Conservation (phyloP, 2,113 vertebrate species). For the Sus scrofa region T2T-Sscrofa CM000815.6:118209001-118209500, state of each 20-base stretch:
- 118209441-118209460: not conserved
- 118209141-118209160: not conserved
- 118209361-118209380: not conserved
- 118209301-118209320: not conserved
- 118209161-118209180: not conserved
- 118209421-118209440: not conserved
- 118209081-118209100: not conserved
- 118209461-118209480: not conserved
- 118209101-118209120: not conserved
- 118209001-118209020: not conserved
- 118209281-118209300: not conserved
- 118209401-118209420: not conserved
- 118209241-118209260: not conserved
- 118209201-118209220: slow-evolving; percentile 6
- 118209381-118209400: not conserved
- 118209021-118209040: not conserved
- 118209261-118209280: not conserved
- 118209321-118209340: not conserved
- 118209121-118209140: not conserved
- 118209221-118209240: not conserved
- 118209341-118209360: not conserved
- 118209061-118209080: slow-evolving; percentile 44
- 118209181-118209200: not conserved
- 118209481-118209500: not conserved
- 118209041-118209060: slow-evolving; percentile 44